Evolutionary conservation across 2,888 invertebrate species (phyloP), one percentile per base, ranked within the genome.

Genomic region (Brachycybe producta): DNA sequence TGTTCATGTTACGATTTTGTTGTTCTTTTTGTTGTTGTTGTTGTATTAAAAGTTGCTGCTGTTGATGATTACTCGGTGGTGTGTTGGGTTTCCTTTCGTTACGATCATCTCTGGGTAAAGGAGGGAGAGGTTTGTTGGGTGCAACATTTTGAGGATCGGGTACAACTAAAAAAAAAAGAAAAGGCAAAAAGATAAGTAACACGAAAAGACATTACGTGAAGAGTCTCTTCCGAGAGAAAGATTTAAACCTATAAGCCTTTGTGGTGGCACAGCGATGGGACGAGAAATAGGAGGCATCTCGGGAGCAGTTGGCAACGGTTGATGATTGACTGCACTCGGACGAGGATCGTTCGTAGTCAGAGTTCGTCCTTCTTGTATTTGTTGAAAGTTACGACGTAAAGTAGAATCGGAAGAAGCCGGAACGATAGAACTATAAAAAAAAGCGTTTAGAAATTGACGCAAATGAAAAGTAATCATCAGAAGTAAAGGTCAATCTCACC

Each of bases 341-440:
- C 53, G 43, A 13, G 55, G 27, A 19, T 55, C 50, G 24, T 52
- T 52, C 3, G 52, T 34, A 28, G 45, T 53, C 23, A 50, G 52
- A 8, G 55, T 54, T 17, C 54, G 27, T 24, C 57, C 50, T 35
- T 65, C 90, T 70, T 97, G 97, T 60, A 97, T 90, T 70, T 94
- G 90, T 67, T 94, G 92, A 78, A 98, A 98, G 73, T 97, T 97
- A 53, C 95, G 78, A 39, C 95, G 79, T 54, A 98, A 74, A 11
- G 97, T 98, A 67, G 95, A 92, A 50, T 95, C 95, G 53, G 88
- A 88, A 53, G 77, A 77, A 47, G 82, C 80, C 67, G 87, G 88
- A 57, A 95, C 84, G 62, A 94, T 92, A 54, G 91, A 92, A 55
- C 69, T 67, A 24, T 5, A 47, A 50, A 13, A 28, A 35, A 2